Base-by-base conservation (phyloP, 2,113 vertebrate species). In the Prietella phreatophila region DNA sequence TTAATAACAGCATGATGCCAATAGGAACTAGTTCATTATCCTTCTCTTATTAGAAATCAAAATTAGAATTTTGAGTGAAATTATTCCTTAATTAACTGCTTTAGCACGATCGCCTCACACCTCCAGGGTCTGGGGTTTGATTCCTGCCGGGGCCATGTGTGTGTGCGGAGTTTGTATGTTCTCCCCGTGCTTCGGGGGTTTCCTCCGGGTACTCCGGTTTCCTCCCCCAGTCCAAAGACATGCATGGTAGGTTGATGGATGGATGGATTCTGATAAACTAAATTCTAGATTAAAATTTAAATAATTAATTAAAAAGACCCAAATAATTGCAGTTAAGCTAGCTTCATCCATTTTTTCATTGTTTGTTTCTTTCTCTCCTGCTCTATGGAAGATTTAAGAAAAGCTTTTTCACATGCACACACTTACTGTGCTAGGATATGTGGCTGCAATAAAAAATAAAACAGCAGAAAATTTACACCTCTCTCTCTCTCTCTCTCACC, bases 381-480 rank as follows among this genome's bases (percentile, higher is more conserved):
- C 10, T 47, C 20, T 47, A 47, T 47, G 71, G 36, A 10, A 75
- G 36, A 75, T 75, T 42, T 42, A 9, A 75, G 19, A 47, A 76
- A 76, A 47, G 39, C 73, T 39, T 25, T 25, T 47, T 25, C 58
- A 27, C 20, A 5, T 13, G 27, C 39, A 61, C 25, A 13, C 8
- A 7, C 30, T 22, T 27, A 36, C 60, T 22, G 67, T 30, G 27
- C 50, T 39, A 7, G 33, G 81, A 76, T 39, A 53, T 83, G 27
- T 60, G 83, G 81, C 67, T 83, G 81, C 82, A 83, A 87, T 83
- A 83, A 83, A 75, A 63, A 87, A 25, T 4, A 3, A 79, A 13
- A 20, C 39, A 73, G 61, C n/a, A 82, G 9, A 39, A 82, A 50
- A 82, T 82, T 58, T 71, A 83, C 55, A 33, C 80, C n/a, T 42